Evolutionary conservation across 2,888 invertebrate species (phyloP), one percentile per base, ranked within the genome.

Genomic region (Caenorhabditis sp.): DNA sequence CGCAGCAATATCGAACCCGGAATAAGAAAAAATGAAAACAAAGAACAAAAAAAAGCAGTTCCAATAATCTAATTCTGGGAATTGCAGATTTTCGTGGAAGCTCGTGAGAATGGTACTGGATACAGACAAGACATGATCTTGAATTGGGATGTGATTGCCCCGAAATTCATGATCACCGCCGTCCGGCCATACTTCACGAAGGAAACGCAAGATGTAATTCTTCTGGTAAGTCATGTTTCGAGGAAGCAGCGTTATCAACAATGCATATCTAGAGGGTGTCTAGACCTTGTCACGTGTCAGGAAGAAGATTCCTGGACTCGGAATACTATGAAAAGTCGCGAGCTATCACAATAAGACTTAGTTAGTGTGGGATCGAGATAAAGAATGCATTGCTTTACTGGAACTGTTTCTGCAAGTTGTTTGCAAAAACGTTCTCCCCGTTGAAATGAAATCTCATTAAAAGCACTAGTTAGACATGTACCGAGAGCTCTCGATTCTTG

Each of bases 141-240:
- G 11, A 67, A 70, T 15, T 84, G 72, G 76, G 85, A 85, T 40
- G 69, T 82, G 8, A 67, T 65, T 20, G 65, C 70, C 3, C 84
- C 86, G 1, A 83, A 82, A n/a, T 86, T 88, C 58, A 82, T 81
- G 13, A 61, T 88, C 3, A 74, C 84, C 1, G 83, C 87, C 1
- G 37, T 84, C 50, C 67, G 85, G 22, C 88, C 88, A 5, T 82
- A 82, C 50, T 77, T 82, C 44, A 77, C 76, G 0, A 55, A 37
- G 11, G 68, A 72, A 18, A 69, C 64, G 6, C 32, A 71, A 26
- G 50, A 71, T n/a, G n/a, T 79, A 3, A 55, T 74, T 6, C 47
- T 76, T 18, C 15, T 72, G 35, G 83, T 83, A 13, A 71, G 76
- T 60, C 40, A 22, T 6, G 9, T 5, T 26, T 35, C 15, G 13